Evolutionary conservation across 2,797 vertebrate species (phyloP), one percentile per base, ranked within the genome.

Genomic region (Margarornis squamiger): DNA sequence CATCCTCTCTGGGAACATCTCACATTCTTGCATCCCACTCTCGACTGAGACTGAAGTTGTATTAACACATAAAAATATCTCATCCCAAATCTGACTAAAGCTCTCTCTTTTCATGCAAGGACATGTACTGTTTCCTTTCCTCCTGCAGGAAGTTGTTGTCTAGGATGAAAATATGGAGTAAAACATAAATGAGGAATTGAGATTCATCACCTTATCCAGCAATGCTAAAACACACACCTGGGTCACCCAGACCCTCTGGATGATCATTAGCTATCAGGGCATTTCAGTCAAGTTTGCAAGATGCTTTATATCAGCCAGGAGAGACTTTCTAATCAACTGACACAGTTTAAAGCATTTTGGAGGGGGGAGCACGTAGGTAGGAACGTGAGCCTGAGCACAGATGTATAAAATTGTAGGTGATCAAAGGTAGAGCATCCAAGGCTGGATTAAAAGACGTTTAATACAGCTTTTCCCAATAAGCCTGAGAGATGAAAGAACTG

Each of bases 391-490:
- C 67, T 32, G 51, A 91, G 92, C 92, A 82, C 86, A 91, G 89
- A 95, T 90, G 82, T 86, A 84, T 70, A 78, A 96, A 96, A 96
- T 94, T 70, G 92, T 84, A 96, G 95, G 96, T 97, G 96, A 97
- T 97, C 96, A 96, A 97, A 97, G 96, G 96, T 89, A 97, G 70
- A 48, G 89, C 86, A 91, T 95, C 95, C 89, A 89, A 95, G 95
- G 87, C 92, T 96, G 96, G 96, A 96, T 97, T 96, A 97, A 95
- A 96, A 96, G 96, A 95, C 71, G 26, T 96, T 96, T 96, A 96
- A 96, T 96, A 93, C 96, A 95, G 95, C 91, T 97, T 97, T 95
- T 93, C 91, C 95, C 96, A 97, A 96, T 96, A 97, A 97, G 95
- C 95, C 85, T 68, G 75, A 79, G 96, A 97, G 97, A 97, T 97